Percentiles rank a stretch among this genome's conserved stretches.
These are phyloP conservation scores for Scytalopus superciliaris DNA, from an alignment of 2,113 vertebrate genomes.

Conservation along the genomic window DNA sequence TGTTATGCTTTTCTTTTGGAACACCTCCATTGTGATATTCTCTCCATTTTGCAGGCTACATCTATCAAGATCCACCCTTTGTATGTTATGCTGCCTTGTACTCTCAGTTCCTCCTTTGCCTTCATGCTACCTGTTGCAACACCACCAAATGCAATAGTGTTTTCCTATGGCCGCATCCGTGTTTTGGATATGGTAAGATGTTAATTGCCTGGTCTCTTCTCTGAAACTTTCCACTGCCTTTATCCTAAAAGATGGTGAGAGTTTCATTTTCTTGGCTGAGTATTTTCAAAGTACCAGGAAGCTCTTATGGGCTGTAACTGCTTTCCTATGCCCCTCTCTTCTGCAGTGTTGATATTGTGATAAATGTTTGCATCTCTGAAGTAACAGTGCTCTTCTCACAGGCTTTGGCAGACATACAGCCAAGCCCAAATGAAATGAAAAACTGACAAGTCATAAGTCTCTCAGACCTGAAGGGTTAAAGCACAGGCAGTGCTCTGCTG, in stretches of 20 bases:
- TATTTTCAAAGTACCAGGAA: not conserved
- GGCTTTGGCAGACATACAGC: not conserved
- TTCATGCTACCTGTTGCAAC: conserved; percentile 98
- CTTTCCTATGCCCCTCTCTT: not conserved
- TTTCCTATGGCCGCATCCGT: conserved; percentile 89
- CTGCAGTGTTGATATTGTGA: not conserved
- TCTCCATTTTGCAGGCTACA: conserved; percentile 77
- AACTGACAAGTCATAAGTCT: not conserved
- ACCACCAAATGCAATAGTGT: conserved; percentile 94
- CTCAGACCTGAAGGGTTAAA: not conserved
- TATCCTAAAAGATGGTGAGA: not conserved
- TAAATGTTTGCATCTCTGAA: not conserved
- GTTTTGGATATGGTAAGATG: conserved; percentile 93
- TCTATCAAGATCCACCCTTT: conserved; percentile 90
- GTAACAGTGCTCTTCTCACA: not conserved
- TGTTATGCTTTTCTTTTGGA: not conserved
- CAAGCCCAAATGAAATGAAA: not conserved
- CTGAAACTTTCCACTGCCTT: not conserved
- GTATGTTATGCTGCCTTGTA: conserved; percentile 93
- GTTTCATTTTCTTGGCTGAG: not conserved
- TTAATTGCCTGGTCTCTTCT: not conserved
- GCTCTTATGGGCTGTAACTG: not conserved
- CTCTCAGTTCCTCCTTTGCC: conserved; percentile 92
- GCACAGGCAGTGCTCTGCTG: not conserved
- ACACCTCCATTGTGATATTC: not conserved